phyloP scores from a whole-genome alignment of 2,797 vertebrate species.

The Champsocephalus esox region DNA sequence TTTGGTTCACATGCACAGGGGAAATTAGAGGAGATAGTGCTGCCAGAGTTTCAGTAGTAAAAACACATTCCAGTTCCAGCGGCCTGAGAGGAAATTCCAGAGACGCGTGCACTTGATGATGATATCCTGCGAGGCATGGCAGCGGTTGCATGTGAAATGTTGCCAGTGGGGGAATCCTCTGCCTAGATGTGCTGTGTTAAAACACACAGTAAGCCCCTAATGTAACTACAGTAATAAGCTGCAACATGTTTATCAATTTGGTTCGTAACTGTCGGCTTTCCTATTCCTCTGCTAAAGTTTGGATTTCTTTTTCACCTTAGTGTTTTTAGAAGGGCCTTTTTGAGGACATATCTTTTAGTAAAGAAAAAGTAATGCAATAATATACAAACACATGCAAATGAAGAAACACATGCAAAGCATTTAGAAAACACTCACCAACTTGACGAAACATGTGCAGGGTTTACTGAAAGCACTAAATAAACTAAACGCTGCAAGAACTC shows the following conservation, averaged over 20 bases:
- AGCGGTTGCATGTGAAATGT: constrained; percentile 24
- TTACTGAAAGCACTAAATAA: too few species aligned
- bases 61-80: constrained; percentile 56
- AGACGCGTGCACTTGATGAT: constrained; percentile 55
- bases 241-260: constrained; percentile 2
- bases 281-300: background rate
- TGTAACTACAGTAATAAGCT: constrained; percentile 25
- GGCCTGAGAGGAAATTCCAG: constrained; percentile 56
- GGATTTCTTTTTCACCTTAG: background rate
- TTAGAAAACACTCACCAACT: too few species aligned
- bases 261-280: constrained; percentile 15
- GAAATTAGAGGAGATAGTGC: constrained; percentile 70
- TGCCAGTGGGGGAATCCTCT: constrained; percentile 25
- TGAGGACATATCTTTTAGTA: background rate
- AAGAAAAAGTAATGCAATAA: background rate
- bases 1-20: constrained; percentile 62
- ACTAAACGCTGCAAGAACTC: too few species aligned
- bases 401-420: too few species aligned
- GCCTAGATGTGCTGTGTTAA: constrained; percentile 16
- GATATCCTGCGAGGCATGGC: constrained; percentile 45
- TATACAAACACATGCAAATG: too few species aligned
- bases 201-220: constrained; percentile 13
- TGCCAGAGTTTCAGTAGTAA: constrained; percentile 45
- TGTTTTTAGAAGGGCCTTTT: background rate
- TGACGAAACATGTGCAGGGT: too few species aligned